Conservation (phyloP, 2,888 invertebrate genomes). For the Geophilus truncorum region DNA sequence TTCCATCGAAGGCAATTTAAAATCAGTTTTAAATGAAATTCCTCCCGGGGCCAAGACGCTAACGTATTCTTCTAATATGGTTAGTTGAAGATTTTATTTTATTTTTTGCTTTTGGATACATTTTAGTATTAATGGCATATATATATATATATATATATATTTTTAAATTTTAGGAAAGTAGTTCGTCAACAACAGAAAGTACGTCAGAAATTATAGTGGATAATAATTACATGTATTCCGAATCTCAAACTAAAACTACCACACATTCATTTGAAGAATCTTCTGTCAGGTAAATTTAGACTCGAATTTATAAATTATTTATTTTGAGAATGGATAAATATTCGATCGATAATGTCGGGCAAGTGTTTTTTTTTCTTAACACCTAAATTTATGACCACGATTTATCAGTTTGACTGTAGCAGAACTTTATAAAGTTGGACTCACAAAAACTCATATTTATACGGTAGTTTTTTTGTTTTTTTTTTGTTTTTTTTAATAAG, state of each 20-base stretch:
- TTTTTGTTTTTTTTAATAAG: too few species aligned
- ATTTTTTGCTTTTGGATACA: too few species aligned
- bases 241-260: background rate
- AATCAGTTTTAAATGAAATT: background rate
- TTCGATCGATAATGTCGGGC: background rate
- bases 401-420: too few species aligned
- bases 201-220: background rate
- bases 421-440: too few species aligned
- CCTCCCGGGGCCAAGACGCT: background rate
- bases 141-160: background rate
- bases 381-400: too few species aligned
- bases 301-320: background rate
- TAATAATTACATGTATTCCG: background rate
- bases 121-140: too few species aligned
- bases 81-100: background rate
- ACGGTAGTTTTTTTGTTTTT: too few species aligned
- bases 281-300: background rate
- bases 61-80: background rate
- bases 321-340: background rate
- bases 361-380: background rate
- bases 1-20: background rate
- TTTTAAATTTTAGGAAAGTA: background rate
- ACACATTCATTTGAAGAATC: background rate
- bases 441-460: too few species aligned
- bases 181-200: background rate